Evolutionary conservation across 1,140 invertebrate species (phyloP), one percentile per base, ranked within the genome.

Genomic region (Himalopsyche phryganea): DNA sequence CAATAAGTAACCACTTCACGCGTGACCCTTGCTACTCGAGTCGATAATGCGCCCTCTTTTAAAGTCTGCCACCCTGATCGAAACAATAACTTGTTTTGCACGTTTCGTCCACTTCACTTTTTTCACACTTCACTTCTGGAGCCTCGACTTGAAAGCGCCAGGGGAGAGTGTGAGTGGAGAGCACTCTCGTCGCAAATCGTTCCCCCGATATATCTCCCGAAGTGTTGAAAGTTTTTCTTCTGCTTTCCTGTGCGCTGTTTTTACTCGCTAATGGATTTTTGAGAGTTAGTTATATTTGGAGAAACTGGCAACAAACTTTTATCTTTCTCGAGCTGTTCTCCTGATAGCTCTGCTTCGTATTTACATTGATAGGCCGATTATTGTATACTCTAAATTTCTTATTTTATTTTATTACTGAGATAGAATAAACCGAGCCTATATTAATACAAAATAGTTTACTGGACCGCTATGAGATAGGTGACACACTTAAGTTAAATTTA

Each of bases 191-290:
- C 23, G 23, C 23, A 28, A 28, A 28, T 28, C 23, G 23, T 28
- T 28, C 23, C 23, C 23, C 23, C 23, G 23, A 28, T 28, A 28
- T 28, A 28, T 28, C 23, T 28, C 23, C 23, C 23, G 23, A 28
- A 28, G 23, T 28, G 15, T 19, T 19, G 18, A 17, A 19, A 17
- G 42, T 50, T 50, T 33, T 18, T 18, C 17, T 11, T 17, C 33
- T 36, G 32, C 48, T 35, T 17, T 17, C 38, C 38, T 28, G 23
- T 6, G n/a, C 42, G 42, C 14, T 45, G 42, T 54, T 54, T 48
- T 45, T 58, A 45, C 18, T 38, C 45, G 45, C 54, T 62, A 62
- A 62, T 62, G 60, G 60, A 62, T 58, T 62, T 62, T 62, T 58
- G 55, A 62, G 55, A 49, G 60, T 58, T 57, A 57, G 49, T 51